Evolutionary conservation across 2,113 vertebrate genomes (phyloP).

Genomic region (Tychaedon coryphoeus): DNA sequence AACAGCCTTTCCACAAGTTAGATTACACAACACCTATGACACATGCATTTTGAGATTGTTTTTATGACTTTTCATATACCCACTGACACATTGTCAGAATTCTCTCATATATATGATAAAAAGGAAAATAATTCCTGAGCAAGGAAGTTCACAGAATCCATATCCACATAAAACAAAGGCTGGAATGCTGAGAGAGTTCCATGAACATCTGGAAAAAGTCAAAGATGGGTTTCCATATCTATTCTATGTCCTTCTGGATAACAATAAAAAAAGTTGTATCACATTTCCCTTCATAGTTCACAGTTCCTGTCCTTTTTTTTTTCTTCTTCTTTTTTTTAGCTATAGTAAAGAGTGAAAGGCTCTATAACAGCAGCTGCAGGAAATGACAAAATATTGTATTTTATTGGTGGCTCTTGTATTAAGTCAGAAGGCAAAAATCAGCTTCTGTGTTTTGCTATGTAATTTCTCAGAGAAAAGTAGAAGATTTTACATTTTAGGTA

Average conservation of each 20-base stretch:
- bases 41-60: not conserved
- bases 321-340: not conserved
- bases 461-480: not conserved
- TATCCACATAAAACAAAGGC: conserved; percentile 21
- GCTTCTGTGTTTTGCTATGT: not conserved
- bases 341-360: not conserved
- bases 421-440: not conserved
- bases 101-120: not conserved
- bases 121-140: not conserved
- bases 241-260: conserved; percentile 5
- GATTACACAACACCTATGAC: not conserved
- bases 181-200: conserved; percentile 1
- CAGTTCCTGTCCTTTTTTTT: not conserved
- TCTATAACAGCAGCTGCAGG: not conserved
- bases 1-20: not conserved
- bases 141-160: not conserved
- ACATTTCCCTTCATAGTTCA: conserved; percentile 3
- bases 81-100: not conserved
- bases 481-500: not conserved
- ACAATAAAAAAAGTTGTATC: conserved; percentile 29
- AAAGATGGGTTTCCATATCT: conserved; percentile 37
- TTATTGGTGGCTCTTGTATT: not conserved
- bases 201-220: conserved; percentile 47
- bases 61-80: not conserved
- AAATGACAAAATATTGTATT: not conserved